Base-by-base conservation (phyloP, 1,140 invertebrate genomes). In the Rhopalosiphum maidis region DNA sequence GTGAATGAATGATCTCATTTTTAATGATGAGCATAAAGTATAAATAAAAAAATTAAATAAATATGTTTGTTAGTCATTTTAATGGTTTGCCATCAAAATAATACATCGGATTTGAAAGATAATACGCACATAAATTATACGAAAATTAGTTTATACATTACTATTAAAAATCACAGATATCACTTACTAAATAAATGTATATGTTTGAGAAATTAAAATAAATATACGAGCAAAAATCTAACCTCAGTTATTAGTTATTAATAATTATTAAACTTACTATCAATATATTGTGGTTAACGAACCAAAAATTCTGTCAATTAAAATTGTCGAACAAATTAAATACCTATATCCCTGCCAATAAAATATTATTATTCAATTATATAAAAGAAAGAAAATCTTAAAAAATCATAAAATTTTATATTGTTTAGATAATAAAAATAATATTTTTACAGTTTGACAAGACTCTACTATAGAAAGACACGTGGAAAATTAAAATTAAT, bases 1-100 rank as follows among this genome's bases (percentile, higher is more conserved):
- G 37, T 68, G 89, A 90, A 43, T 8, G 25, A 90, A 37, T 68
- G 89, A 68, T 90, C 54, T 60, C 23, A n/a, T 90, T 60, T 90
- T 90, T 68, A 60, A 43, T 90, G 54, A 90, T 18, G 55, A 21
- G 25, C 43, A 23, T 88, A 35, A 90, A 68, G 18, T 30, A 90
- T 60, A 43, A 90, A 37, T 2, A 41, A 90, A 41, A 41, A 60
- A 30, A 90, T 55, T 60, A 41, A 55, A 90, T 35, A 30, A 55
- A 90, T 60, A 18, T 22, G 23, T 18, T 35, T n/a, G 43, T 86
- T 43, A 30, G 25, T 21, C 30, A 43, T 46, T 85, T 37, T 43
- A 85, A 30, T 46, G 5, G 23, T 15, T 46, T 30, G 11, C 1
- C 0, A 86, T 86, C 25, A n/a, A 30, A 86, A 46, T 46, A n/a